These are phyloP conservation scores for Elgaria multicarinata DNA, from an alignment of 2,113 vertebrate species.

Conservation along the genomic window DNA sequence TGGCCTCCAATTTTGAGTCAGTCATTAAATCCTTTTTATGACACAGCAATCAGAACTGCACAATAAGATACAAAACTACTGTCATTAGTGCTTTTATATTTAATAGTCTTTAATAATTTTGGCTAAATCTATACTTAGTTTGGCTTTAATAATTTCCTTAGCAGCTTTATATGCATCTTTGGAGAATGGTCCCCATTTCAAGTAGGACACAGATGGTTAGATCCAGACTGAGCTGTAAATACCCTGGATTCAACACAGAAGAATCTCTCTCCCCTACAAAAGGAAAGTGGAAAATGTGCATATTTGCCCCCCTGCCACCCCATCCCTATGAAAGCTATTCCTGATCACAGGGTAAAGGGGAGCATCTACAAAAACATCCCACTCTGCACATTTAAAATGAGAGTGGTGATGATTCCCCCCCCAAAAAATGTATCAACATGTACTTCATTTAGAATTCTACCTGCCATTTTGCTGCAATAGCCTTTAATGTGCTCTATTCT, in stretches of 20 bases:
- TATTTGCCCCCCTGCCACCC: neutral
- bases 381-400: too few relatives aligned
- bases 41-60: neutral
- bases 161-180: neutral
- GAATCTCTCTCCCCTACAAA: neutral
- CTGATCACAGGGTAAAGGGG: too few relatives aligned
- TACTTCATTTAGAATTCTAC: too few relatives aligned
- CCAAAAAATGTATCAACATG: too few relatives aligned
- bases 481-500: neutral
- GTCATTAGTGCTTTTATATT: neutral
- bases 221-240: too few relatives aligned
- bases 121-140: too few relatives aligned
- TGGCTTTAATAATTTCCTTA: neutral
- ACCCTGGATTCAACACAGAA: too few relatives aligned
- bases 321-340: too few relatives aligned
- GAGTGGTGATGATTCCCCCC: too few relatives aligned
- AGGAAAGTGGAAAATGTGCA: neutral
- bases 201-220: neutral
- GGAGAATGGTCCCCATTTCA: neutral
- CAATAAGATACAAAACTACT: neutral
- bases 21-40: neutral
- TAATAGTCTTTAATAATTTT: too few relatives aligned
- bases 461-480: too few relatives aligned
- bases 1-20: neutral
- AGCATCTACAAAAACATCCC: too few relatives aligned